These are phyloP conservation scores for Alethe castanea DNA, from an alignment of 2,113 vertebrate species.

Conservation along the genomic window DNA sequence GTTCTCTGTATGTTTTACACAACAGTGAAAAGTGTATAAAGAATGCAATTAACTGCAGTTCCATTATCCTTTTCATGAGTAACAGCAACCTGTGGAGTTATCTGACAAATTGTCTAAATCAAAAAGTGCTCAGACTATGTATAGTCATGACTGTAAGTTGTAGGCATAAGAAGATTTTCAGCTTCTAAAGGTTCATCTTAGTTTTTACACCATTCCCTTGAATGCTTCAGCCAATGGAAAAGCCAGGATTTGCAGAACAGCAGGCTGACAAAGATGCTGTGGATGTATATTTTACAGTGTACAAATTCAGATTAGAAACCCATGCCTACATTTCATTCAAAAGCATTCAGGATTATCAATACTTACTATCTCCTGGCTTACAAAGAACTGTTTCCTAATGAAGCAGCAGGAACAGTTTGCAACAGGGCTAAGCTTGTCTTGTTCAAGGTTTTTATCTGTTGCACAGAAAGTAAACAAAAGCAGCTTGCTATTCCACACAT, in stretches of 20 bases:
- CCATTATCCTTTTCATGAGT: neutral
- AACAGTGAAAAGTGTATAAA: neutral
- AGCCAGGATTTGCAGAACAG: slow-evolving; percentile 22
- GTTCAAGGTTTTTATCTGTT: neutral
- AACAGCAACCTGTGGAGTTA: neutral
- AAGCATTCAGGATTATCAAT: slow-evolving; percentile 41
- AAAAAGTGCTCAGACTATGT: neutral
- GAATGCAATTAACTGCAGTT: neutral
- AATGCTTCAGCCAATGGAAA: neutral
- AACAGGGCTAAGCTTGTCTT: neutral
- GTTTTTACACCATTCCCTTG: neutral
- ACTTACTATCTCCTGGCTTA: neutral
- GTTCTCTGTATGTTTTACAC: neutral
- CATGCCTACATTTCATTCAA: slow-evolving; percentile 48
- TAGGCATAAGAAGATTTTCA: neutral
- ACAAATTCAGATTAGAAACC: neutral
- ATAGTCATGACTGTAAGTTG: neutral
- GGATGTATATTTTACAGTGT: neutral
- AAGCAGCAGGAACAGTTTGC: neutral
- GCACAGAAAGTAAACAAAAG: neutral
- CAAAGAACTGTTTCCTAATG: slow-evolving; percentile 12
- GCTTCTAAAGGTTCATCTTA: neutral
- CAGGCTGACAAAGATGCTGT: neutral
- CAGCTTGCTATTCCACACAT: neutral
- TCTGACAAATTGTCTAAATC: neutral